phyloP scores from a whole-genome alignment of 2,113 vertebrate species.

The Camelus bactrianus region DNA sequence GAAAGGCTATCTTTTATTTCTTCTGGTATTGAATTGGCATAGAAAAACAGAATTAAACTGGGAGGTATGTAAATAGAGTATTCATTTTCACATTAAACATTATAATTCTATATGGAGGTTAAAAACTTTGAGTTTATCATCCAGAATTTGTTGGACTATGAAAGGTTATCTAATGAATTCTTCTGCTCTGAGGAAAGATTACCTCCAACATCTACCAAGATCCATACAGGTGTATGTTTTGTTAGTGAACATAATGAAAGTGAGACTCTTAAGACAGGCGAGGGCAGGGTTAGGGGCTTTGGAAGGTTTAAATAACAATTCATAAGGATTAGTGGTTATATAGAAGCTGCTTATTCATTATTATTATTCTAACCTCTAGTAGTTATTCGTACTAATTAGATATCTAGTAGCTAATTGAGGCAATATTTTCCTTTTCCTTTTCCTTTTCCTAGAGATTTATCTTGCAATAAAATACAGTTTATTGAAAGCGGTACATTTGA shows the following conservation, averaged over 20 bases:
- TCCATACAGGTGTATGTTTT: neutral
- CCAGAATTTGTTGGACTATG: neutral
- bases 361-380: constrained; percentile 17
- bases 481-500: constrained; percentile 79
- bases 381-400: neutral
- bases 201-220: neutral
- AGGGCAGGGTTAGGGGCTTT: too few relatives aligned
- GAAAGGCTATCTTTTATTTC: neutral
- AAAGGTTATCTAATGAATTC: neutral
- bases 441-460: constrained; percentile 83
- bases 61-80: neutral
- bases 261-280: neutral
- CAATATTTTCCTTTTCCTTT: constrained; percentile 59
- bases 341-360: neutral
- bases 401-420: neutral
- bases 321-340: neutral
- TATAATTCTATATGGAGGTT: neutral
- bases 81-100: neutral
- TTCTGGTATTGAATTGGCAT: neutral
- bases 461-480: constrained; percentile 76
- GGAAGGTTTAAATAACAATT: neutral
- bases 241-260: neutral
- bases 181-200: neutral
- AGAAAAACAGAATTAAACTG: neutral
- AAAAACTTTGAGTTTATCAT: neutral